A percentile compares a stretch with the other conserved stretches of the same genome.
phyloP scores from a whole-genome alignment of 2,113 vertebrate genomes.

The Clarias gariepinus region DNA sequence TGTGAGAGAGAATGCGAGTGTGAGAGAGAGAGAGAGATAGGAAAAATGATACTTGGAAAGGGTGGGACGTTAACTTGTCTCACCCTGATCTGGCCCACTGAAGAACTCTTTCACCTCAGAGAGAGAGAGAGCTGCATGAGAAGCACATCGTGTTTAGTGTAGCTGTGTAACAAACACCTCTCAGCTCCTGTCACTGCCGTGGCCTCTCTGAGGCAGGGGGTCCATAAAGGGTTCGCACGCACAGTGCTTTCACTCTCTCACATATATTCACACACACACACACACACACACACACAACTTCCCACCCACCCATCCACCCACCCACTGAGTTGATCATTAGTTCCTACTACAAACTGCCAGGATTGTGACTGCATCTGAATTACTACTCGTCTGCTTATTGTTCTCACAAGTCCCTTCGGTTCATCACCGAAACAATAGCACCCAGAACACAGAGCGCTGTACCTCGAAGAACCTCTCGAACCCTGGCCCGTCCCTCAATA shows the following conservation, averaged over 20 bases:
- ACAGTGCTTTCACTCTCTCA: neutral
- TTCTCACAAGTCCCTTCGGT: neutral
- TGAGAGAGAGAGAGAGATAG: neutral
- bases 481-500: neutral
- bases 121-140: neutral
- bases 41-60: constrained; percentile 17
- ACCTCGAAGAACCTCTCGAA: neutral
- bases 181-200: neutral
- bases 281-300: neutral
- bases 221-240: neutral
- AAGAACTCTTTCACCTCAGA: constrained; percentile 25
- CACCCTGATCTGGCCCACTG: neutral
- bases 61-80: neutral
- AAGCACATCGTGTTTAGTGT: neutral
- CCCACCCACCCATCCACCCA: neutral
- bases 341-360: neutral
- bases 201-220: neutral
- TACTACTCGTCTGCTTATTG: neutral
- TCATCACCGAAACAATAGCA: neutral
- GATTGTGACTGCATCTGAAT: neutral
- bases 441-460: neutral
- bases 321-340: neutral
- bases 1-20: neutral
- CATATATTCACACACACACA: constrained; percentile 24
- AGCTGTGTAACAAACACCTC: constrained; percentile 29